phyloP scores from a whole-genome alignment of 2,888 invertebrate genomes.

The Nezara viridula region DNA sequence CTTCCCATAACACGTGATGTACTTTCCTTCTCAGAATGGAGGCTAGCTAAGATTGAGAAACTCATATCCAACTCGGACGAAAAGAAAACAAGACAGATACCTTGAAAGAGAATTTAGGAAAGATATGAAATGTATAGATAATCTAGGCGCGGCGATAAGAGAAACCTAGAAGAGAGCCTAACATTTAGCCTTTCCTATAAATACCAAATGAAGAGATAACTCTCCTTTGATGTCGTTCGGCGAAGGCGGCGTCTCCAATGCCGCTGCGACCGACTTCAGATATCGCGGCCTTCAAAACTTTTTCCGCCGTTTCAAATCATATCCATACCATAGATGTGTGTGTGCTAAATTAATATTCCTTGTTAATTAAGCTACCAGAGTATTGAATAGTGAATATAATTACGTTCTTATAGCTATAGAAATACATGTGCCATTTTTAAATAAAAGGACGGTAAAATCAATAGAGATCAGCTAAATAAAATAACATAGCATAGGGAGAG shows the following conservation, averaged over 20 bases:
- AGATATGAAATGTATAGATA: slow-evolving; percentile 5
- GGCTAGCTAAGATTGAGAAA: background rate
- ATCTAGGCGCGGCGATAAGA: background rate
- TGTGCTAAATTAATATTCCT: no score
- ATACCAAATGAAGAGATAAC: slow-evolving; percentile 19
- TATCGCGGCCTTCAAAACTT: background rate
- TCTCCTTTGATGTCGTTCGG: background rate
- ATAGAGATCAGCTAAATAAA: no score
- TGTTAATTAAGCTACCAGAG: no score
- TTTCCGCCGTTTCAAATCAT: no score
- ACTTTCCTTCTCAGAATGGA: background rate
- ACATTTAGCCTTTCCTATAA: slow-evolving; percentile 15
- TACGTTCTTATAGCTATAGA: no score
- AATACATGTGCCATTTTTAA: no score
- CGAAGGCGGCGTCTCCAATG: background rate
- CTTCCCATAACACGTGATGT: background rate
- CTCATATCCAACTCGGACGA: background rate
- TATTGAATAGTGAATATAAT: no score
- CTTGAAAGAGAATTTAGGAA: background rate
- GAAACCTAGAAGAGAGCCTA: background rate
- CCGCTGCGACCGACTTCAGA: background rate
- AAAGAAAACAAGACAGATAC: slow-evolving; percentile 10
- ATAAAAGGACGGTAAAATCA: no score
- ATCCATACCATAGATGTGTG: no score
- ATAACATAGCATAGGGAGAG: no score